These are phyloP conservation scores for Astropecten irregularis DNA, from an alignment of 53 echinoderm and acorn worm genomes.

Conservation along the genomic window DNA sequence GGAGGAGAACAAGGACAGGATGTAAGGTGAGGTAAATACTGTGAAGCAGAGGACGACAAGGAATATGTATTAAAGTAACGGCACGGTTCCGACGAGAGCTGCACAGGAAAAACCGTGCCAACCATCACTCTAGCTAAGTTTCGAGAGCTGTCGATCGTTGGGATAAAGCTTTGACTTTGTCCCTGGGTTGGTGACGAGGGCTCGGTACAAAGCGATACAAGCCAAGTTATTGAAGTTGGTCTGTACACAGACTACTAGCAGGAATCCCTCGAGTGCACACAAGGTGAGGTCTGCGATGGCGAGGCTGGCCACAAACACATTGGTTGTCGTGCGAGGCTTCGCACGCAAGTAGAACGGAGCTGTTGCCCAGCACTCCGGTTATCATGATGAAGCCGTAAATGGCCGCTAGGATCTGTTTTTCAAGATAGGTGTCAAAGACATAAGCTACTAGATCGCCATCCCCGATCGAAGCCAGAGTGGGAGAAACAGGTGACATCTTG, in stretches of 20 bases:
- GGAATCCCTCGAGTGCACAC: neutral
- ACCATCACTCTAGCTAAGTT: neutral
- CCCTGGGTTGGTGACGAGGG: neutral
- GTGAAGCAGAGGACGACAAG: neutral
- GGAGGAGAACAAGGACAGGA: neutral
- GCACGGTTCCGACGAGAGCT: neutral
- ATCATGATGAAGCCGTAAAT: neutral
- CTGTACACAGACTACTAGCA: neutral
- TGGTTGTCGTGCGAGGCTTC: slow-evolving; percentile 23
- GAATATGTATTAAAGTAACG: neutral
- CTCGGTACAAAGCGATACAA: slow-evolving; percentile 22
- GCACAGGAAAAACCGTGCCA: neutral
- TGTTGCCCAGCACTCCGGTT: slow-evolving; percentile 21
- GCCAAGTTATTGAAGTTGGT: slow-evolving; percentile 37
- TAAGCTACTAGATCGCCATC: neutral
- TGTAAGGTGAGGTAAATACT: neutral
- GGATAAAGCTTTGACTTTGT: neutral
- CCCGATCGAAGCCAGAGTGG: neutral
- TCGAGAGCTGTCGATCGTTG: neutral
- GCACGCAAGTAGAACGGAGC: slow-evolving; percentile 6
- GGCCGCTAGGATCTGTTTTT: slow-evolving; percentile 7
- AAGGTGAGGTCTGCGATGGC: slow-evolving; percentile 35
- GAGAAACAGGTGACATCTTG: too few relatives aligned
- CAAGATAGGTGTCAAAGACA: neutral
- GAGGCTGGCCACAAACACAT: slow-evolving; percentile 42